These are phyloP conservation scores for Cydia splendana DNA, from an alignment of 1,140 invertebrate species.

Conservation along the genomic window DNA sequence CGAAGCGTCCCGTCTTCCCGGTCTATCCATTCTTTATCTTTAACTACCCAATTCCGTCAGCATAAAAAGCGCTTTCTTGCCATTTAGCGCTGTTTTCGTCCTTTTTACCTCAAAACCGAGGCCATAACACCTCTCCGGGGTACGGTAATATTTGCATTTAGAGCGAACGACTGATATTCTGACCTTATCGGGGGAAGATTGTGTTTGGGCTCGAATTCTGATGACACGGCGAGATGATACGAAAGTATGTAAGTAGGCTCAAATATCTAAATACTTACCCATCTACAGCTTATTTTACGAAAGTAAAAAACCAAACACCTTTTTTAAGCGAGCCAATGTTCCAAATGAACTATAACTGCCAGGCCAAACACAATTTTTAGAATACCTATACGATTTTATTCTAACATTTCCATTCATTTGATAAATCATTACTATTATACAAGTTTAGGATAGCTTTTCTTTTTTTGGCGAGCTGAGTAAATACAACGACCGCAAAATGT, in stretches of 20 bases:
- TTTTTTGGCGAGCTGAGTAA: no score
- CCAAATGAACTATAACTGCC: no score
- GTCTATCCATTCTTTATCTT: slow-evolving; percentile 68
- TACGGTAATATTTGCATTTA: slow-evolving; percentile 77
- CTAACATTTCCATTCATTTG: no score
- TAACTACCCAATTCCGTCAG: slow-evolving; percentile 70
- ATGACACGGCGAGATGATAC: slow-evolving; percentile 48
- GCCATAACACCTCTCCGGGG: slow-evolving; percentile 74
- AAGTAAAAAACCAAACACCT: no score
- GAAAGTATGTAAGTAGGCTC: neutral
- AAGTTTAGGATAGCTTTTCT: no score
- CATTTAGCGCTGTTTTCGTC: slow-evolving; percentile 73
- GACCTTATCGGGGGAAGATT: slow-evolving; percentile 75
- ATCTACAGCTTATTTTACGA: no score
- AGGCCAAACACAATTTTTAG: no score
- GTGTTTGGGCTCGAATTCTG: slow-evolving; percentile 64
- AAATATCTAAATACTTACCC: neutral
- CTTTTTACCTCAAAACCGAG: slow-evolving; percentile 72
- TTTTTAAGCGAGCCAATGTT: no score
- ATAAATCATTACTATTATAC: no score
- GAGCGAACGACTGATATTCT: slow-evolving; percentile 75
- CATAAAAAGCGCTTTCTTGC: slow-evolving; percentile 71
- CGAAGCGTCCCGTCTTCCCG: slow-evolving; percentile 46
- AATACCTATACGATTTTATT: no score
- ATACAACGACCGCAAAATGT: no score